Base-by-base conservation (phyloP, 2,888 invertebrate species). In the Caenorhabditis sp. region DNA sequence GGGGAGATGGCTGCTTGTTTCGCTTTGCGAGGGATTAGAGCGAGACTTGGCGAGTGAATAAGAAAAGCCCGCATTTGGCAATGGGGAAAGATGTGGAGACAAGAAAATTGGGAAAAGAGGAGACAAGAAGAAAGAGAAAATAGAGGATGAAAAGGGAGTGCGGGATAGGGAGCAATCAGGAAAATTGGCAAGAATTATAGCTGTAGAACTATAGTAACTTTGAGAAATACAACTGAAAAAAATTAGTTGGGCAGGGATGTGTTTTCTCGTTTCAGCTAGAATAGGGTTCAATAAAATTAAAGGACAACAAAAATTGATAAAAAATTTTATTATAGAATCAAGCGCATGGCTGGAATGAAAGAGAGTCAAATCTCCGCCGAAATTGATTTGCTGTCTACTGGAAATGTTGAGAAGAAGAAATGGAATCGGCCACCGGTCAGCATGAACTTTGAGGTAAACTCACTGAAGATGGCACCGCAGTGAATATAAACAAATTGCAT, bases 381-480 rank as follows among this genome's bases (percentile, higher is more conserved):
- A 94, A 99, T 99, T 69, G 99, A 99, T 93, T 94, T 99, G 47
- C 94, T 99, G 81, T 97, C 97, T 93, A 98, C 99, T 0, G 98
- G 97, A 91, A 97, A 97, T 13, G 88, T 88, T 35, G 93, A 93
- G 84, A 92, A 92, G 87, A 99, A 99, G 94, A 99, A 99, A 93
- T 99, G 99, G 99, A 99, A 99, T 20, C 94, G 99, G 56, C 99
- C 99, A 26, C 99, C 99, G 58, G 99, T 99, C 92, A 99, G 99
- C 1, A 99, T 99, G 98, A 98, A 97, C 93, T 99, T 99, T 92
- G 99, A 99, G 94, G 94, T 86, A 58, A 20, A 56, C 20, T 18
- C n/a, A n/a, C n/a, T n/a, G n/a, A n/a, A n/a, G n/a, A n/a, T n/a
- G n/a, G n/a, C n/a, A n/a, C n/a, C n/a, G n/a, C n/a, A n/a, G n/a